Evolutionary conservation across 1,140 invertebrate genomes (phyloP).

Genomic region (Helicoverpa zea): DNA sequence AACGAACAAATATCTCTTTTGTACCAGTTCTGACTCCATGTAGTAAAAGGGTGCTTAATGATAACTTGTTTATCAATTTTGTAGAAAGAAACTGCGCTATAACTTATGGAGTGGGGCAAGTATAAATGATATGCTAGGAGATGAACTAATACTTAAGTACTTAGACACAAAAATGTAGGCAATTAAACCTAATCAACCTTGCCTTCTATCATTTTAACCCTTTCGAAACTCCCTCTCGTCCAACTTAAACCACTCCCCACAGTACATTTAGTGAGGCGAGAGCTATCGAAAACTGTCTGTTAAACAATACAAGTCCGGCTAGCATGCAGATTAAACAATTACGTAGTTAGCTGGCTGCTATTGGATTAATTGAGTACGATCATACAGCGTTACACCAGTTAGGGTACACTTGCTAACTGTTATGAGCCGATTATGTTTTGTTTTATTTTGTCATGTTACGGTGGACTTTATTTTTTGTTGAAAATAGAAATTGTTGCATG

Average conservation of each 20-base stretch:
- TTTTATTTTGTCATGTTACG: not conserved
- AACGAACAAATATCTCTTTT: too few species aligned
- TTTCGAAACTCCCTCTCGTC: not conserved
- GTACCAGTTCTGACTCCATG: too few species aligned
- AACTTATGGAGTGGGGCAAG: too few species aligned
- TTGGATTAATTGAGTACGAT: constrained; percentile 52
- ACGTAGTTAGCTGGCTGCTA: constrained; percentile 49
- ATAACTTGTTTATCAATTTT: too few species aligned
- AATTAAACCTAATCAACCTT: not conserved
- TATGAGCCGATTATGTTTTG: not conserved
- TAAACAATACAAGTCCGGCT: constrained; percentile 53
- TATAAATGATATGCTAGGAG: too few species aligned
- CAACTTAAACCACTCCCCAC: constrained; percentile 26
- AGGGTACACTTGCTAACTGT: not conserved
- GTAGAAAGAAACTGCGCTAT: too few species aligned
- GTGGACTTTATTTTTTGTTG: too few species aligned
- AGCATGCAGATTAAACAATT: constrained; percentile 51
- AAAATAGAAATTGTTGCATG: too few species aligned
- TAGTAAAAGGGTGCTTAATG: too few species aligned
- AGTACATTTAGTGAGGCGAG: constrained; percentile 52
- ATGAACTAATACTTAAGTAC: too few species aligned
- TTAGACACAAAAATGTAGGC: too few species aligned
- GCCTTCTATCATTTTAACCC: not conserved
- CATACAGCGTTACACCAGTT: constrained; percentile 6
- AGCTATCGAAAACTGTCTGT: constrained; percentile 60